Evolutionary conservation across 2,113 vertebrate genomes (phyloP).

Genomic region (Dasyornis broadbenti): DNA sequence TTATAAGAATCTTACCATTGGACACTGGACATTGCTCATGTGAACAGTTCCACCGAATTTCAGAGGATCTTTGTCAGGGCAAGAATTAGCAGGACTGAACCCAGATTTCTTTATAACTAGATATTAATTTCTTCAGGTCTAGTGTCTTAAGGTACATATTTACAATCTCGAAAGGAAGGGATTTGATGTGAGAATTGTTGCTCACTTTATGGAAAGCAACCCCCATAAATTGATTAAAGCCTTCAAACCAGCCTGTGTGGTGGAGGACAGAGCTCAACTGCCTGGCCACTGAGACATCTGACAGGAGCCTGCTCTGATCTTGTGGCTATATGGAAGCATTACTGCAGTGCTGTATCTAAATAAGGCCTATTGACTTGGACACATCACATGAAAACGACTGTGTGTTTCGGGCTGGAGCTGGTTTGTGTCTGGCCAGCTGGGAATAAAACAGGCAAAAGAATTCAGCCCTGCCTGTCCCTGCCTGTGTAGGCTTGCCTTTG

Average conservation of each 20-base stretch:
- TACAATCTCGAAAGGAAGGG: neutral
- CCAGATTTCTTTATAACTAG: neutral
- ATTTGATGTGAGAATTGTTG: neutral
- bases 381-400: neutral
- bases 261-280: neutral
- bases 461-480: neutral
- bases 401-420: neutral
- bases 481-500: neutral
- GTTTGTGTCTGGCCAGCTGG: conserved; percentile 12
- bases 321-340: neutral
- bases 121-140: neutral
- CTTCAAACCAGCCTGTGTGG: neutral
- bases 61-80: neutral
- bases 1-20: neutral
- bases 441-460: neutral
- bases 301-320: neutral
- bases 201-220: neutral
- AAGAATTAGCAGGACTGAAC: neutral
- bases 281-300: neutral
- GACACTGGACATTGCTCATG: neutral
- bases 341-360: neutral
- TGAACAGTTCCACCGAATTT: neutral
- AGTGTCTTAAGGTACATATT: neutral
- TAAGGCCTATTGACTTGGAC: neutral
- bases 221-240: neutral